Conservation (phyloP, 2,888 invertebrate species). For the Coelogynopora nodosa region DNA sequence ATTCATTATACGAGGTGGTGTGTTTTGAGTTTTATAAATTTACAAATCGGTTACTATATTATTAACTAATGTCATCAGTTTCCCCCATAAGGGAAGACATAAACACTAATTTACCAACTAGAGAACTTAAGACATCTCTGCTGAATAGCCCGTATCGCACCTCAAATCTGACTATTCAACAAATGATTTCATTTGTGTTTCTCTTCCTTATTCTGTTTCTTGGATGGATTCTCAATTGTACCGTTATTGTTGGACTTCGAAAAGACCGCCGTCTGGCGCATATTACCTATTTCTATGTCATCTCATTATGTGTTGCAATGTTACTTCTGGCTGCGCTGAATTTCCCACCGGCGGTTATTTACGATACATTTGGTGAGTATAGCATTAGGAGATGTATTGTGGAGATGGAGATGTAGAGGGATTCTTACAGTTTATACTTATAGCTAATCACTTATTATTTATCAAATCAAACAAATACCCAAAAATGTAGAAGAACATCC, state of each 20-base stretch:
- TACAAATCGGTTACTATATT: not conserved
- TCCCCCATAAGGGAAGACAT: not conserved
- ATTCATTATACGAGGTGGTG: no score
- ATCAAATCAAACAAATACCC: no score
- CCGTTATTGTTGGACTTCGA: not conserved
- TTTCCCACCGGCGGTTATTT: conserved; percentile 26
- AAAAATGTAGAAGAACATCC: no score
- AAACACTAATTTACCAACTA: not conserved
- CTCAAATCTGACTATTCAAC: not conserved
- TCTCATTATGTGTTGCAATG: conserved; percentile 35
- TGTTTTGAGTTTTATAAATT: not conserved
- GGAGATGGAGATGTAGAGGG: no score
- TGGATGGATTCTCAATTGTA: conserved; percentile 1
- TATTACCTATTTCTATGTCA: conserved; percentile 32
- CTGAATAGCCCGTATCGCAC: not conserved
- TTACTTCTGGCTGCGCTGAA: conserved; percentile 8
- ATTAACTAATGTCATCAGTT: no score
- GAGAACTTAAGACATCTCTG: not conserved
- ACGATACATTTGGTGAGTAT: conserved; percentile 21
- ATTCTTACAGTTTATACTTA: no score
- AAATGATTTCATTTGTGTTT: conserved; percentile 5
- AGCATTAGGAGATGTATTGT: no score
- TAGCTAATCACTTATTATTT: no score
- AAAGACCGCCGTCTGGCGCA: not conserved
- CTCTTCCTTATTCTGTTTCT: not conserved